phyloP scores from a whole-genome alignment of 2,888 invertebrate species.

The Mesoligia furuncula region DNA sequence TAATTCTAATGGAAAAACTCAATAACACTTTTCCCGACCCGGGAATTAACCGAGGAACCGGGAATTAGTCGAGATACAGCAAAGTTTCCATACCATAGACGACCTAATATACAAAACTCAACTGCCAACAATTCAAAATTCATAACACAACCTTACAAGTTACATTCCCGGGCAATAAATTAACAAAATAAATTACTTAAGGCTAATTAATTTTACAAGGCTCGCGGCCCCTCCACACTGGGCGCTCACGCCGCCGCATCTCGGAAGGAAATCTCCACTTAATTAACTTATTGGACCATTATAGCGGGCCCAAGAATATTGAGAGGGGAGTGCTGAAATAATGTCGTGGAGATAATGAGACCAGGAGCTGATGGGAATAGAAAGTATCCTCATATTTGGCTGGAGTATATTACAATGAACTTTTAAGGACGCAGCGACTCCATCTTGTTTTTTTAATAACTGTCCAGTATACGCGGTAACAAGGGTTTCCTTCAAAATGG shows the following conservation, averaged over 20 bases:
- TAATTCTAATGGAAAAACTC: no score
- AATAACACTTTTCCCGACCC: no score
- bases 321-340: constrained; percentile 44
- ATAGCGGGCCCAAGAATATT: constrained; percentile 69
- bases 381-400: constrained; percentile 28
- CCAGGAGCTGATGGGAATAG: constrained; percentile 50
- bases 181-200: constrained; percentile 71
- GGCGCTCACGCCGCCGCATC: constrained; percentile 37
- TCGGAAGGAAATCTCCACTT: constrained; percentile 75
- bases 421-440: neutral
- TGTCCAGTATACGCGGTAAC: neutral
- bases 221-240: constrained; percentile 62
- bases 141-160: constrained; percentile 53
- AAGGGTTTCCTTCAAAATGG: neutral
- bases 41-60: no score
- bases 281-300: constrained; percentile 81
- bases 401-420: neutral
- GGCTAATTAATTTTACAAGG: constrained; percentile 71
- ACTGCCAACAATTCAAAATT: constrained; percentile 35
- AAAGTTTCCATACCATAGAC: neutral
- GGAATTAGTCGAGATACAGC: neutral
- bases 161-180: constrained; percentile 64
- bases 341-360: constrained; percentile 54
- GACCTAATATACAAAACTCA: constrained; percentile 28
- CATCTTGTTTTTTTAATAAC: neutral